phyloP scores from a whole-genome alignment of 1,140 invertebrate genomes.

The Anagrus nilaparvatae region DNA sequence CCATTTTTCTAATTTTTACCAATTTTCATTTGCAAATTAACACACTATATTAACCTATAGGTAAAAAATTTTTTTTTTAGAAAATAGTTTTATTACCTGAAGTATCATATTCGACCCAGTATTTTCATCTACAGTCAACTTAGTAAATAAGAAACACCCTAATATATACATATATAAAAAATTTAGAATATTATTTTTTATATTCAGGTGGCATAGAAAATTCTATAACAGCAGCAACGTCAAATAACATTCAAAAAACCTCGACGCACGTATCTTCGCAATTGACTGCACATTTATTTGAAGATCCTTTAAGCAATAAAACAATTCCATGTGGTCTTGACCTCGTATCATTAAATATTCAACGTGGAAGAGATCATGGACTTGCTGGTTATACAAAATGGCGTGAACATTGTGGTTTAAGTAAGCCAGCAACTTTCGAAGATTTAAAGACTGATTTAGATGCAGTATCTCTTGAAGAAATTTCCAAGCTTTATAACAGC shows the following conservation, averaged over 20 bases:
- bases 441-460: conserved; percentile 61
- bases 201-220: conserved; percentile 47
- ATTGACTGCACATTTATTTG: conserved; percentile 67
- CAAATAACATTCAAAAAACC: conserved; percentile 55
- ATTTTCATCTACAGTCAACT: too few relatives aligned
- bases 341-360: conserved; percentile 76
- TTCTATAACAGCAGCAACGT: conserved; percentile 51
- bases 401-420: conserved; percentile 64
- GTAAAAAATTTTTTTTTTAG: too few relatives aligned
- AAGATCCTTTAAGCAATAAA: conserved; percentile 34
- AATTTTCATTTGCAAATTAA: too few relatives aligned
- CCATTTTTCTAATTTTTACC: too few relatives aligned
- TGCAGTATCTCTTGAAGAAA: conserved; percentile 47
- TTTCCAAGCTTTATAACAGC: conserved; percentile 55
- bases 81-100: too few relatives aligned
- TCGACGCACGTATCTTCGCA: conserved; percentile 42
- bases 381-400: conserved; percentile 68
- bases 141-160: too few relatives aligned
- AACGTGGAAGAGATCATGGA: conserved; percentile 81
- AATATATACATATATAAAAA: too few relatives aligned
- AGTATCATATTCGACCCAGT: too few relatives aligned
- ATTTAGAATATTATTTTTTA: too few relatives aligned
- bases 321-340: conserved; percentile 59
- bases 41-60: too few relatives aligned
- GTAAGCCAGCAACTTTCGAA: conserved; percentile 56